These are phyloP conservation scores for Anoplopoma fimbria DNA, from an alignment of 2,113 vertebrate genomes.

Conservation along the genomic window DNA sequence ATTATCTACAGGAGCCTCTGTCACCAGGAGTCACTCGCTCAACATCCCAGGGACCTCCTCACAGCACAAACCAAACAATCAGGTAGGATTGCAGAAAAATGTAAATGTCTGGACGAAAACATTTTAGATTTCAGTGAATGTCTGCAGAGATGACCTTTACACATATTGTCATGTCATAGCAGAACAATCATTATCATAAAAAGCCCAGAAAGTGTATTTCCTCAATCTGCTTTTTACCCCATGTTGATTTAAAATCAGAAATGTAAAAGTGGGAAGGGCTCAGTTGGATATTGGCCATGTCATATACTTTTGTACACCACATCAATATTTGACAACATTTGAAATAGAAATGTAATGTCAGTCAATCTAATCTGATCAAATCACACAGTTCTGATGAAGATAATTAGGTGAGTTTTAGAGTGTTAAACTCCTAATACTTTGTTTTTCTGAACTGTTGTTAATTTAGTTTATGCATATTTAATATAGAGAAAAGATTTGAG, in stretches of 20 bases:
- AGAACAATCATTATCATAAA: not conserved
- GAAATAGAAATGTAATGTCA: not conserved
- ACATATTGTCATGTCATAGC: not conserved
- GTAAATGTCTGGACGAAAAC: not conserved
- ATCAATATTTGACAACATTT: not conserved
- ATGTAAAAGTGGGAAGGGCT: not conserved
- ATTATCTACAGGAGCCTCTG: slow-evolving; percentile 85
- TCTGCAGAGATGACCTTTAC: not conserved
- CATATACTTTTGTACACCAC: not conserved
- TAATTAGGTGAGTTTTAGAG: not conserved
- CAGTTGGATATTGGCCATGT: not conserved
- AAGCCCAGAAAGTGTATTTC: too few relatives aligned
- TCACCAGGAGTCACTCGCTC: slow-evolving; percentile 92
- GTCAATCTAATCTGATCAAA: not conserved
- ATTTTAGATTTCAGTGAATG: not conserved
- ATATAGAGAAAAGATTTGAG: not conserved
- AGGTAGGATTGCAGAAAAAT: slow-evolving; percentile 82
- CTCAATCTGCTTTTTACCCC: too few relatives aligned
- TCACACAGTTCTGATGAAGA: not conserved
- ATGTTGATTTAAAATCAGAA: too few relatives aligned
- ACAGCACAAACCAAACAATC: slow-evolving; percentile 81
- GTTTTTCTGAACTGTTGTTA: not conserved
- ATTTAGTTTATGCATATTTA: not conserved
- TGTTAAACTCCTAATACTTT: not conserved
- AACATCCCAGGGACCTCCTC: slow-evolving; percentile 86